Percentiles rank a stretch among this genome's conserved stretches.
Conservation (phyloP, 2,888 invertebrate genomes). For the Allygus modestus region DNA sequence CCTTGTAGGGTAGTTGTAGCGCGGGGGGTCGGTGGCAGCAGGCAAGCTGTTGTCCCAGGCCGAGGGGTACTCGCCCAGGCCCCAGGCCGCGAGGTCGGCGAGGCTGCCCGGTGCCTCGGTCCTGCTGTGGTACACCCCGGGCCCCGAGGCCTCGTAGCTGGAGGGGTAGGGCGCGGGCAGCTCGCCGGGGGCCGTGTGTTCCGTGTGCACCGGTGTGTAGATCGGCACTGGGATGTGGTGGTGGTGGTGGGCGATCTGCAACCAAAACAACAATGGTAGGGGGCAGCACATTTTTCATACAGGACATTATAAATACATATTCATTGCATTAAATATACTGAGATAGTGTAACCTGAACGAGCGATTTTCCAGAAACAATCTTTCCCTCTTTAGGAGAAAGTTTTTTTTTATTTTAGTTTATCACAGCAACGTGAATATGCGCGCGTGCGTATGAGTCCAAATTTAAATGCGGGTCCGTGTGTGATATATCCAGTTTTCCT, state of each 20-base stretch:
- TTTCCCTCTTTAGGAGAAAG: too few relatives aligned
- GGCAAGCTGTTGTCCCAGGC: slow-evolving; percentile 59
- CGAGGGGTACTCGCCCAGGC: slow-evolving; percentile 68
- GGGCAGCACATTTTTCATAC: too few relatives aligned
- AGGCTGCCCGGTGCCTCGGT: slow-evolving; percentile 67
- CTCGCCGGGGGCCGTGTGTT: slow-evolving; percentile 59
- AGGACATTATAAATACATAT: too few relatives aligned
- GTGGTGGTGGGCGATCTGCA: slow-evolving; percentile 86
- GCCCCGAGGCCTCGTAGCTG: slow-evolving; percentile 68
- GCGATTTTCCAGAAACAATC: too few relatives aligned
- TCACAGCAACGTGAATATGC: too few relatives aligned
- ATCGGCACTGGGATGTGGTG: slow-evolving; percentile 78
- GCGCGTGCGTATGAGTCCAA: too few relatives aligned
- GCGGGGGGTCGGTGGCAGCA: slow-evolving; percentile 37
- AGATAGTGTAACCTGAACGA: too few relatives aligned
- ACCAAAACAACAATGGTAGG: slow-evolving; percentile 54
- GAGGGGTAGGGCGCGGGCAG: slow-evolving; percentile 64
- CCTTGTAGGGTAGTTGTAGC: slow-evolving; percentile 55
- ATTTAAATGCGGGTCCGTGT: too few relatives aligned
- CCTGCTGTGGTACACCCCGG: slow-evolving; percentile 68
- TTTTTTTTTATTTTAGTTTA: too few relatives aligned
- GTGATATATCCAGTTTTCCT: too few relatives aligned
- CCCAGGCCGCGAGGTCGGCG: slow-evolving; percentile 70
- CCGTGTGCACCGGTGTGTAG: slow-evolving; percentile 52
- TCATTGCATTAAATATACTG: too few relatives aligned